Base-by-base conservation (phyloP, 2,888 invertebrate genomes). In the Drosophila pseudotalamancana region DNA sequence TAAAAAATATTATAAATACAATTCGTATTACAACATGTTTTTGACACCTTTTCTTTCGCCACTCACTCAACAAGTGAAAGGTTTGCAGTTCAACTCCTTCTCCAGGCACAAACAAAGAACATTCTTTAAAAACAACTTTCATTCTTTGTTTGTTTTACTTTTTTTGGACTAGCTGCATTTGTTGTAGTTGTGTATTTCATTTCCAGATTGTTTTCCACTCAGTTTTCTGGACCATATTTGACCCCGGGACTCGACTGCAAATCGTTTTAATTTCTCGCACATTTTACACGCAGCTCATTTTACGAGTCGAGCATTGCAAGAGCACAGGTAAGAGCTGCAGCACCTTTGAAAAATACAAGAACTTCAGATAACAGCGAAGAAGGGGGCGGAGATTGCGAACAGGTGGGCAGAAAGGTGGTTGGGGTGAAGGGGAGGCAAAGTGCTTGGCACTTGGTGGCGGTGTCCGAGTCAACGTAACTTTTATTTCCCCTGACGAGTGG, bases 391-490 rank as follows among this genome's bases (percentile, higher is more conserved):
- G 70, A 61, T 70, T 72, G 57, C 66, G 23, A 45, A 21, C 37
- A 27, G 32, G 16, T n/a, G n/a, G 39, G 40, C 23, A n/a, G 31
- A 4, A 12, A 16, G 34, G 2, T 8, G 32, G n/a, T 9, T 14
- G 6, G 12, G 31, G 3, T 12, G 31, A 2, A 6, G 11, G 18
- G 25, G 50, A 59, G 54, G 57, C 70, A 81, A 85, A 77, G 72
- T 78, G 72, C 71, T 85, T 45, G 73, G 50, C 73, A 73, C 83
- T 80, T 77, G 80, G 67, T 60, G 78, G 73, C 67, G 53, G 79
- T 85, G 71, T 85, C 80, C 65, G 83, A 85, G 83, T 81, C 80
- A 85, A 82, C 86, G 77, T 82, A 76, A 82, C 80, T 85, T 81
- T 81, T 79, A 85, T 81, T 81, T 85, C 77, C 86, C 80, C 71